phyloP scores from a whole-genome alignment of 2,113 vertebrate species.

The Rhinopomastus cyanomelas region DNA sequence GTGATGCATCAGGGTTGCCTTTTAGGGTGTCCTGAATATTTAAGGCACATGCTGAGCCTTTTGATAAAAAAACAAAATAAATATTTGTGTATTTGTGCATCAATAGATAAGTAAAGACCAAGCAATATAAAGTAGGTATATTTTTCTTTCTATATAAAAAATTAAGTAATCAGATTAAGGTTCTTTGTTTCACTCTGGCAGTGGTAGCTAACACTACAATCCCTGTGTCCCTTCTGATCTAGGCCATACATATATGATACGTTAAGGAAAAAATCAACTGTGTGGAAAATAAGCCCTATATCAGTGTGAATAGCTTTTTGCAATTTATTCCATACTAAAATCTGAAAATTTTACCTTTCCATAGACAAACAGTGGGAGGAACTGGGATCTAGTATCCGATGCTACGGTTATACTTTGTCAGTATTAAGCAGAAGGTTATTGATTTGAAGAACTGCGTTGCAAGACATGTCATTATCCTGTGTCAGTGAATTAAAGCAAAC shows the following conservation, averaged over 20 bases:
- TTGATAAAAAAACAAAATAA: background rate
- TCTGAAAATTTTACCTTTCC: background rate
- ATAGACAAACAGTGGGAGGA: background rate
- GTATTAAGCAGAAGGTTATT: slow-evolving; percentile 1
- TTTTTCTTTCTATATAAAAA: background rate
- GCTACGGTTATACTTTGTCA: background rate
- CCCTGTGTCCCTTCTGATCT: background rate
- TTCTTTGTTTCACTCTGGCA: background rate
- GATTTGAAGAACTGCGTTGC: background rate
- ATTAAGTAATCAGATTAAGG: background rate
- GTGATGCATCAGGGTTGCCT: too few relatives aligned
- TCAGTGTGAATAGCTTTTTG: background rate
- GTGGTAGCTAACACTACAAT: background rate
- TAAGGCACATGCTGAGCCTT: background rate
- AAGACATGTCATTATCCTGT: background rate
- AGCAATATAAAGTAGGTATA: background rate
- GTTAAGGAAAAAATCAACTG: background rate
- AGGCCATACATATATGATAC: accelerated
- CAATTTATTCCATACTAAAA: background rate
- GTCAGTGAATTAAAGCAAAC: slow-evolving; percentile 3
- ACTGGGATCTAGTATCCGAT: background rate
- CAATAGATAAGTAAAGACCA: background rate
- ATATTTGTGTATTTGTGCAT: background rate
- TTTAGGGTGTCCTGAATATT: background rate
- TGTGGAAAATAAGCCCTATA: background rate